phyloP scores from a whole-genome alignment of 2,113 vertebrate species.

The Gorilla gorilla region DNA sequence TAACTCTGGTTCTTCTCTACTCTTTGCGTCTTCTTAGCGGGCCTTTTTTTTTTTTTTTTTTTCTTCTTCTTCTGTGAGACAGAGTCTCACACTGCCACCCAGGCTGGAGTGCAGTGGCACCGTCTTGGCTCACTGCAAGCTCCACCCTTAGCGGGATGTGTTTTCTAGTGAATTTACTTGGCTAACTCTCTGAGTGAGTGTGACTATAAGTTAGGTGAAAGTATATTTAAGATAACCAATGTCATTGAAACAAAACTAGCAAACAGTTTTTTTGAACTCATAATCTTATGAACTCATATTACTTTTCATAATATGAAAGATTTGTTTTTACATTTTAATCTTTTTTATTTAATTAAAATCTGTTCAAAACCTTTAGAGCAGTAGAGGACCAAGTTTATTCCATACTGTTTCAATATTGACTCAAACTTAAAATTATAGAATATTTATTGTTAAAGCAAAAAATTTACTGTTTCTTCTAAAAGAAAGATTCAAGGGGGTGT shows the following conservation, averaged over 20 bases:
- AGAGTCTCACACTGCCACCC: too few species aligned
- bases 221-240: neutral
- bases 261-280: neutral
- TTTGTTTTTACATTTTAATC: conserved; percentile 12
- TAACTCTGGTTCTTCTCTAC: neutral
- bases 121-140: too few species aligned
- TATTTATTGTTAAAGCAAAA: neutral
- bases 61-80: too few species aligned
- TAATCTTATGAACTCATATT: neutral
- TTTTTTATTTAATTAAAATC: conserved; percentile 15
- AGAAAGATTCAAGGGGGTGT: neutral
- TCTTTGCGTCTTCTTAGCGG: neutral
- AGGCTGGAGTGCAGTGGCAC: too few species aligned
- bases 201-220: neutral
- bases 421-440: neutral
- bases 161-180: conserved; percentile 30
- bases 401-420: neutral
- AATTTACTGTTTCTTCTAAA: neutral
- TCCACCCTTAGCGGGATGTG: too few species aligned
- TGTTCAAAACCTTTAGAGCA: neutral
- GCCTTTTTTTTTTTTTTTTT: neutral
- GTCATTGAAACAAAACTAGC: neutral
- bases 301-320: neutral
- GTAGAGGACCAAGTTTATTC: neutral
- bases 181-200: neutral